phyloP scores from a whole-genome alignment of 30 jellyfish, hydroid and myxozoan genomes.

The Aurelia aurita region DNA sequence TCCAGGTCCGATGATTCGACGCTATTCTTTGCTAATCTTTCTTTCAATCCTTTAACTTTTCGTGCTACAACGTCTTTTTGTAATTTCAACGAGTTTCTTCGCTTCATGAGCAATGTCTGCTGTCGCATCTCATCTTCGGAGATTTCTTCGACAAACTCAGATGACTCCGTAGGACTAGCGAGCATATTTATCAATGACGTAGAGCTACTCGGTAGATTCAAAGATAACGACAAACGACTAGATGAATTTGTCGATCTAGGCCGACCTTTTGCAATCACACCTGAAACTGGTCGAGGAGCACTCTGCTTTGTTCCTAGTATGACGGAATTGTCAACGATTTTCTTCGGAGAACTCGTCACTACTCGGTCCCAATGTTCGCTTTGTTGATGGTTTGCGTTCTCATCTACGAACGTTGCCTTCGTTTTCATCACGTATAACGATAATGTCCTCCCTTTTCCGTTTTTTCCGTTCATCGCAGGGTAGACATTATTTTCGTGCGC shows the following conservation, averaged over 20 bases:
- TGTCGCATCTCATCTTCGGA: constrained; percentile 33
- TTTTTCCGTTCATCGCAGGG: constrained; percentile 28
- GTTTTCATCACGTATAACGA: neutral
- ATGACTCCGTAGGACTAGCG: neutral
- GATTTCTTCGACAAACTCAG: neutral
- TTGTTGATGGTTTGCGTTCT: constrained; percentile 29
- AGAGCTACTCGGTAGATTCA: neutral
- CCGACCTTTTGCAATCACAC: neutral
- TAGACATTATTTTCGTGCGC: constrained; percentile 63
- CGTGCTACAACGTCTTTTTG: constrained; percentile 29
- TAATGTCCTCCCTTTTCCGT: constrained; percentile 19
- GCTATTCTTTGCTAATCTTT: constrained; percentile 12
- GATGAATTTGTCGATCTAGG: neutral
- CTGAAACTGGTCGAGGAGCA: neutral
- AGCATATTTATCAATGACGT: neutral
- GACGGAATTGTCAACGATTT: neutral
- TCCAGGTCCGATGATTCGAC: constrained; percentile 25
- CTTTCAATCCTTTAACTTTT: constrained; percentile 46
- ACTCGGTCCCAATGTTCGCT: constrained; percentile 11
- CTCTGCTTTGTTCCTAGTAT: neutral
- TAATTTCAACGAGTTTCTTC: constrained; percentile 56
- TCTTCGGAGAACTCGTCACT: constrained; percentile 21
- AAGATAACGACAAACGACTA: constrained; percentile 9
- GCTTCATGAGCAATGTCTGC: constrained; percentile 63
- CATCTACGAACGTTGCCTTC: constrained; percentile 16